phyloP scores from a whole-genome alignment of 1,140 invertebrate species.

The Pararge aegeria region DNA sequence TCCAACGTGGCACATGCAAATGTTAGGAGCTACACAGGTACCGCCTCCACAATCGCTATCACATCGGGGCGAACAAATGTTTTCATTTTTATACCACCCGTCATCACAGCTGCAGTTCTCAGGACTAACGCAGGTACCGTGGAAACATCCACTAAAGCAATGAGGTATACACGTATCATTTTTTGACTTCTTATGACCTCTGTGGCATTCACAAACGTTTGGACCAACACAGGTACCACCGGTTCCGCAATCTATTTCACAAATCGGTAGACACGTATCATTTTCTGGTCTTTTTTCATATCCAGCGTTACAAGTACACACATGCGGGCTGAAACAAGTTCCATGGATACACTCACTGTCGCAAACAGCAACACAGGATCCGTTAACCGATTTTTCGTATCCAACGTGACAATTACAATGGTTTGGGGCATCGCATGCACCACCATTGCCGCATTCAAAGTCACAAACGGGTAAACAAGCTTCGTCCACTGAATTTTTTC shows the following conservation, averaged over 20 bases:
- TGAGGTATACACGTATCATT: slow-evolving; percentile 43
- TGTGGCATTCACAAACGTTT: slow-evolving; percentile 38
- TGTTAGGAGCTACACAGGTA: slow-evolving; percentile 75
- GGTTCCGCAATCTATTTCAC: slow-evolving; percentile 48
- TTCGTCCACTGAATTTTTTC: slow-evolving; percentile 14
- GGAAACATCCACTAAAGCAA: slow-evolving; percentile 76
- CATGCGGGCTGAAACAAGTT: slow-evolving; percentile 65
- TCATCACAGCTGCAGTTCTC: slow-evolving; percentile 61
- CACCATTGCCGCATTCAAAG: slow-evolving; percentile 41
- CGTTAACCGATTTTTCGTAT: slow-evolving; percentile 21
- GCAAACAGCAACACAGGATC: slow-evolving; percentile 64
- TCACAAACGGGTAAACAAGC: slow-evolving; percentile 65
- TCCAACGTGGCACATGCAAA: slow-evolving; percentile 72
- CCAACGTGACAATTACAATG: slow-evolving; percentile 29
- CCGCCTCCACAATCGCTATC: slow-evolving; percentile 73
- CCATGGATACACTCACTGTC: slow-evolving; percentile 74
- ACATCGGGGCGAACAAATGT: slow-evolving; percentile 30
- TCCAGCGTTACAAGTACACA: slow-evolving; percentile 63
- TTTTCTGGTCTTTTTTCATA: slow-evolving; percentile 44
- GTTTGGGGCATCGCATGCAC: slow-evolving; percentile 25
- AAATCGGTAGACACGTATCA: slow-evolving; percentile 66
- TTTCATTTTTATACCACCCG: slow-evolving; percentile 42
- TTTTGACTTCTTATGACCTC: slow-evolving; percentile 37
- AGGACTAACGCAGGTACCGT: slow-evolving; percentile 71
- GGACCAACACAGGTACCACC: slow-evolving; percentile 36